Conservation (phyloP, 2,888 invertebrate species). For the Apamea sordens region DNA sequence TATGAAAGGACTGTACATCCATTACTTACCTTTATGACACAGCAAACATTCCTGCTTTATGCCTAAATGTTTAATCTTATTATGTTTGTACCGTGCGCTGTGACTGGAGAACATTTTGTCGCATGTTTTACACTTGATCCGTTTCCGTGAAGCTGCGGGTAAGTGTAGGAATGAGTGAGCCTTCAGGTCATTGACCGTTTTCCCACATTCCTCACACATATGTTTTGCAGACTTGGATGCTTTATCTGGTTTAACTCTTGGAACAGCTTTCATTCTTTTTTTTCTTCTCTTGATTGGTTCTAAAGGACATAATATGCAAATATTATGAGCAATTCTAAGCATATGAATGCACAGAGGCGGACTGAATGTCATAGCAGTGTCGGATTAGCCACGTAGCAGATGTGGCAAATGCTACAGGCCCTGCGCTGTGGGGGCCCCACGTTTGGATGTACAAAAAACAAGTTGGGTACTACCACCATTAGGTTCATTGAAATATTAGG, state of each 20-base stretch:
- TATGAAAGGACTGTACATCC: neutral
- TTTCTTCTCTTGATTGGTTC: slow-evolving; percentile 62
- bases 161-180: slow-evolving; percentile 75
- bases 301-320: slow-evolving; percentile 28
- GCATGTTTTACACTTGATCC: slow-evolving; percentile 77
- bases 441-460: too few relatives aligned
- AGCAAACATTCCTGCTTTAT: slow-evolving; percentile 80
- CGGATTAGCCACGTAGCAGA: too few relatives aligned
- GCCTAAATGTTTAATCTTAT: slow-evolving; percentile 81
- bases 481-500: too few relatives aligned
- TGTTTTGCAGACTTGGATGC: slow-evolving; percentile 54
- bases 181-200: slow-evolving; percentile 77
- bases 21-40: slow-evolving; percentile 83
- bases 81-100: slow-evolving; percentile 77
- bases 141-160: slow-evolving; percentile 69
- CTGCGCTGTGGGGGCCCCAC: too few relatives aligned
- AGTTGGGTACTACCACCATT: too few relatives aligned
- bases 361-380: too few relatives aligned
- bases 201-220: slow-evolving; percentile 84
- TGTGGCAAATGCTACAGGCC: too few relatives aligned
- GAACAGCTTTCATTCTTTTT: slow-evolving; percentile 56
- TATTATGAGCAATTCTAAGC: neutral
- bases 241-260: slow-evolving; percentile 40
- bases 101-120: slow-evolving; percentile 76
- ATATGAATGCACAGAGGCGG: too few relatives aligned